Base-by-base conservation (phyloP, 2,888 invertebrate genomes). In the Patella depressa region DNA sequence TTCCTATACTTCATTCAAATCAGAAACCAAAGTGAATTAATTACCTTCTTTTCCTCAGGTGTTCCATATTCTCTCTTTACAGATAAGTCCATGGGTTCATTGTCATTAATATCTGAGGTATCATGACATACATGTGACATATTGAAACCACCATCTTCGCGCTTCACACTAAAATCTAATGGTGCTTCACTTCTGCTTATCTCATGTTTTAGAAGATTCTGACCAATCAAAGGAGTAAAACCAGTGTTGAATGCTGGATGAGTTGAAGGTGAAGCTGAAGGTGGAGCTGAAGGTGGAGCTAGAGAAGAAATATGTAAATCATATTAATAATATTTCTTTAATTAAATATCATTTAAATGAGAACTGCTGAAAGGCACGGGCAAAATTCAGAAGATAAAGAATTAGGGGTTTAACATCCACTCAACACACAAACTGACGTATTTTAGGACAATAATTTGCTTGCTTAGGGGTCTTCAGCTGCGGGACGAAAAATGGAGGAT, bases 1-100 rank as follows among this genome's bases (percentile, higher is more conserved):
- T 4, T 34, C 34, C 34, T 45, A 45, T 5, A 0, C 34, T 45
- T 2, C 4, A 34, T 24, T 45, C 45, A 45, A 45, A 45, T 45
- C 9, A 9, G 45, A 45, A 45, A 45, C 7, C 4, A 45, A 45
- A 45, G 45, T 1, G 7, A 9, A 45, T 45, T 4, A 45, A 45
- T 45, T 45, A 45, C 45, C 65, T 65, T 65, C 19, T 65, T 65
- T 24, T 65, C 65, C 19, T 24, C 65, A 3, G 75, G 55, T 24
- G 78, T 78, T 1, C 24, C 54, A 14, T 74, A 55, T 53, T 70
- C 72, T 70, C 72, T 78, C 79, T 81, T 87, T 9, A 85, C 80
- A 2, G 88, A 84, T 73, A 89, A 80, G 80, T 89, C 89, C 75
- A 89, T 89, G 11, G 89, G 89, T 70, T 81, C 79, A 53, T 86